These are phyloP conservation scores for Novumbra hubbsi DNA, from an alignment of 2,797 vertebrate species.

Conservation along the genomic window DNA sequence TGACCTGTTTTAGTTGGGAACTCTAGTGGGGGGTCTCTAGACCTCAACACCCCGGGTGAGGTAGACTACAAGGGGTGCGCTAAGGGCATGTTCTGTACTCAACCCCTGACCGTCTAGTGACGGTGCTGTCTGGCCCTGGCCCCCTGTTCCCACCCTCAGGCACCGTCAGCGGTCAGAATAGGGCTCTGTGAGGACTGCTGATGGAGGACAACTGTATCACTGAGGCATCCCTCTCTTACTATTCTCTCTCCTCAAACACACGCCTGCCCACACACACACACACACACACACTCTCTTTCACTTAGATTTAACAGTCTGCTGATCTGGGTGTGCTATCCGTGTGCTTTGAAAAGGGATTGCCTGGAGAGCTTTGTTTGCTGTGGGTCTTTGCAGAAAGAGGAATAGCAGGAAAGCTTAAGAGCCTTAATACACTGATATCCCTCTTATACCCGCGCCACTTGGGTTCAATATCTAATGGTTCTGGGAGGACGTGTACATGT, in stretches of 20 bases:
- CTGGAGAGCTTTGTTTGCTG: not conserved
- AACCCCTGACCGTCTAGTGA: not conserved
- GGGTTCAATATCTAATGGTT: not conserved
- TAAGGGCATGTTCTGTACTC: not conserved
- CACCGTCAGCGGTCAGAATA: not conserved
- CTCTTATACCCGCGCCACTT: not conserved
- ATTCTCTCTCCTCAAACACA: not conserved
- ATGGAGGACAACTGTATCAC: not conserved
- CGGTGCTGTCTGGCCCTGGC: not conserved
- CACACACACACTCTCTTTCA: not conserved
- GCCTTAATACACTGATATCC: not conserved
- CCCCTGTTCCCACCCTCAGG: not conserved
- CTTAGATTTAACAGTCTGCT: slow-evolving; percentile 1
- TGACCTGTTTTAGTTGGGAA: not conserved
- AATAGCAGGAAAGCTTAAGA: not conserved
- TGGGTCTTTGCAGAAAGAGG: not conserved
- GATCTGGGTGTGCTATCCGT: not conserved
- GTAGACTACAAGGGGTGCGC: not conserved
- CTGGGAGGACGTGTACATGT: not conserved
- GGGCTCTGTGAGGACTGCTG: not conserved
- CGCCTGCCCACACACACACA: not conserved
- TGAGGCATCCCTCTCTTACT: not conserved
- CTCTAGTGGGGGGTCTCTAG: not conserved
- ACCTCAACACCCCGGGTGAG: not conserved
- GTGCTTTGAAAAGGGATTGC: not conserved